Conservation (phyloP, 2,888 invertebrate species). For the Drosophila multiciliata region DNA sequence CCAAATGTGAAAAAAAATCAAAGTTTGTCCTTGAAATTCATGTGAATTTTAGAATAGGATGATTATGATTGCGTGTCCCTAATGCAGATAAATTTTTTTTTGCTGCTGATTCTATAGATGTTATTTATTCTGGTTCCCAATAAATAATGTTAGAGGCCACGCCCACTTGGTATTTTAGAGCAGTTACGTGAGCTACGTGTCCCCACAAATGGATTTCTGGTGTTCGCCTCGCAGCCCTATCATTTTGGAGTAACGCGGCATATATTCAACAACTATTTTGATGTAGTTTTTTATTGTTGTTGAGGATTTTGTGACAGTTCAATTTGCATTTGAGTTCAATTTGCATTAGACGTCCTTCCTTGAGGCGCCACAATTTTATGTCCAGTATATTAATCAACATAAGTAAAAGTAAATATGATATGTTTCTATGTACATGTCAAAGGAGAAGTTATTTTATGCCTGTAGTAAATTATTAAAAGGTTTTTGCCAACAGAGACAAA, state of each 20-base stretch:
- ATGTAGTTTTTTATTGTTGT: slow-evolving; percentile 10
- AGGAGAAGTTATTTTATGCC: neutral
- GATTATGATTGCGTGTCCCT: slow-evolving; percentile 19
- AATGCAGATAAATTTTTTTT: slow-evolving; percentile 20
- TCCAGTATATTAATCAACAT: slow-evolving; percentile 26
- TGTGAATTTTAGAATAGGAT: slow-evolving; percentile 66
- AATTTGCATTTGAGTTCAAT: slow-evolving; percentile 45
- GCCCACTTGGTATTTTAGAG: slow-evolving; percentile 28
- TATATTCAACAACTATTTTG: neutral
- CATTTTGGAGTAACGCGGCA: slow-evolving; percentile 13
- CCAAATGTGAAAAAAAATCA: slow-evolving; percentile 10
- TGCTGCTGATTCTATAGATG: neutral
- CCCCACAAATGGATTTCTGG: slow-evolving; percentile 53
- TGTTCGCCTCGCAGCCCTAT: slow-evolving; percentile 10
- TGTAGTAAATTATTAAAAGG: neutral
- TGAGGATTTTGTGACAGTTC: slow-evolving; percentile 36
- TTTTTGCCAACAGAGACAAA: neutral
- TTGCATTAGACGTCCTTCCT: slow-evolving; percentile 3
- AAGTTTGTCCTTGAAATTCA: slow-evolving; percentile 75
- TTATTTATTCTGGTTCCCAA: neutral
- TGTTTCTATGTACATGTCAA: neutral
- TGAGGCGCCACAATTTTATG: neutral
- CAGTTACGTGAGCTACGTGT: slow-evolving; percentile 55
- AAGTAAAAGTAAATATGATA: neutral
- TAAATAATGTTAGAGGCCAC: slow-evolving; percentile 44